Conservation (phyloP, 2,888 invertebrate species). For the Conistra vaccinii region DNA sequence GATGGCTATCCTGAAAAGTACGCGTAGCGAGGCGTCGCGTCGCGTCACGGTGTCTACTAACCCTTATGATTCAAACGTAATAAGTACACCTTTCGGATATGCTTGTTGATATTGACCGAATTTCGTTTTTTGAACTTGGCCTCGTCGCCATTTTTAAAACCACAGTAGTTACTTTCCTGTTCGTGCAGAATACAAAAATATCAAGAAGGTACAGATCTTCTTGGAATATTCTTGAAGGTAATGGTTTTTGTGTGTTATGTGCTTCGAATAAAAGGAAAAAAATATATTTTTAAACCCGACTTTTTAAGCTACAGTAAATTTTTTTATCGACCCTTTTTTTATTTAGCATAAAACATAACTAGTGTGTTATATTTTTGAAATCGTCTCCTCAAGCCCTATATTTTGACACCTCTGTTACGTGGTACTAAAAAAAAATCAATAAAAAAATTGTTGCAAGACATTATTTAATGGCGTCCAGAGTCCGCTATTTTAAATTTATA, state of each 20-base stretch:
- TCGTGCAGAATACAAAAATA: constrained; percentile 12
- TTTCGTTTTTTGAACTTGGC: constrained; percentile 69
- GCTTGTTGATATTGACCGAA: constrained; percentile 73
- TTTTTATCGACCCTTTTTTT: neutral
- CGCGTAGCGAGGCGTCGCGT: neutral
- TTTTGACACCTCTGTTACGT: neutral
- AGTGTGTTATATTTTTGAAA: neutral
- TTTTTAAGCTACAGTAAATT: neutral
- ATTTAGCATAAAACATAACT: neutral
- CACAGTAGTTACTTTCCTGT: constrained; percentile 39
- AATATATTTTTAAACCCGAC: too few species aligned
- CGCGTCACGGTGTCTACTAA: constrained; percentile 3
- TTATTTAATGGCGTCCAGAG: neutral
- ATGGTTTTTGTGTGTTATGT: neutral
- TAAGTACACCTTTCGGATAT: constrained; percentile 28
- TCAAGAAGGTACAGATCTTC: neutral
- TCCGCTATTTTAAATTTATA: neutral
- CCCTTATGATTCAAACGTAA: constrained; percentile 18
- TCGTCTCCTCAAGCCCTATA: neutral
- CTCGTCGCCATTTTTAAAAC: constrained; percentile 50
- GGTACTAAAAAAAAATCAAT: neutral
- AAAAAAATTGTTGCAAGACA: neutral
- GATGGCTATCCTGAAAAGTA: neutral
- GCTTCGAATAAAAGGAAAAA: neutral
- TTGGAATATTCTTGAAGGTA: constrained; percentile 3